phyloP scores from a whole-genome alignment of 2,113 vertebrate genomes.

The Pygoscelis antarcticus region DNA sequence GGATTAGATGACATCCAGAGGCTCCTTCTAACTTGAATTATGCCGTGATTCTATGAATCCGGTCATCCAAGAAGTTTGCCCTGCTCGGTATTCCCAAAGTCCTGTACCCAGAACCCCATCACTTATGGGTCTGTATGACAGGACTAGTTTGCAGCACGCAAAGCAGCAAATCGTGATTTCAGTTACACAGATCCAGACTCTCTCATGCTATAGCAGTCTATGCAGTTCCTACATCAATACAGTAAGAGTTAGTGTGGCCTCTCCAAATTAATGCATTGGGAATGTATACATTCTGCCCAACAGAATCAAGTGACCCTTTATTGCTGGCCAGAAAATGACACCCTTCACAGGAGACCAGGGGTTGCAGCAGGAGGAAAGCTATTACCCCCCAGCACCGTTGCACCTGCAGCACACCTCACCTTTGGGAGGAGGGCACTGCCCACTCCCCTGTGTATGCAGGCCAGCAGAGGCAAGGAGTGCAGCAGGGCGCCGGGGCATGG shows the following conservation, averaged over 20 bases:
- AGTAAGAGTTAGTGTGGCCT: background rate
- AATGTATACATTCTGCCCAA: background rate
- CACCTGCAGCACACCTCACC: no score
- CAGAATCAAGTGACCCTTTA: background rate
- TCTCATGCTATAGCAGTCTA: background rate
- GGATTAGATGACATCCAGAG: background rate
- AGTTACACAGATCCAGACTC: background rate
- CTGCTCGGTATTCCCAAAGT: accelerated
- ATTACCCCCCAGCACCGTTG: accelerated
- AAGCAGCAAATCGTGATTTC: background rate
- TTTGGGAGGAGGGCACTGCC: background rate
- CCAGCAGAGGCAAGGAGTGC: background rate
- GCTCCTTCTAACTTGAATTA: background rate
- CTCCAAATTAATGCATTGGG: background rate
- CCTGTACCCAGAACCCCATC: background rate
- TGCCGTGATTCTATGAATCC: background rate
- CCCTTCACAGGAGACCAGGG: background rate
- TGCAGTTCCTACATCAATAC: background rate
- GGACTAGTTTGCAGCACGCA: background rate
- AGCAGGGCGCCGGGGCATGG: accelerated
- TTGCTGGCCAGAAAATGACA: background rate
- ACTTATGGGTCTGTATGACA: background rate
- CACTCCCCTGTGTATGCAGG: accelerated
- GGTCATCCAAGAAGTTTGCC: background rate
- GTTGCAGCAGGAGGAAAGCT: background rate